Conservation (phyloP, 1,140 invertebrate genomes). For the Amphibalanus amphitrite region DNA sequence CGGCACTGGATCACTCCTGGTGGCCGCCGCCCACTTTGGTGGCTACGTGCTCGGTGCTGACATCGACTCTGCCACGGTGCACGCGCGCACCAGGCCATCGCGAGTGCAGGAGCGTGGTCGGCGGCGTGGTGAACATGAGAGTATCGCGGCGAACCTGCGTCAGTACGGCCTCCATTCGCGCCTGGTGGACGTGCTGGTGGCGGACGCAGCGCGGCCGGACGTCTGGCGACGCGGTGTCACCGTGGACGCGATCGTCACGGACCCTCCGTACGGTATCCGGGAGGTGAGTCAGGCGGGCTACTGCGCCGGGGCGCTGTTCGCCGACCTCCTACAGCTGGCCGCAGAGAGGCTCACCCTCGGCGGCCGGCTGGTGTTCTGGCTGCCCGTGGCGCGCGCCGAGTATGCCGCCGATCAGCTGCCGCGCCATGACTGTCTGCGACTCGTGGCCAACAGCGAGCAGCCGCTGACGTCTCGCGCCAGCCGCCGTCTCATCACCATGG, state of each 20-base stretch:
- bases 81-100: constrained; percentile 61
- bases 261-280: constrained; percentile 89
- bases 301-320: constrained; percentile 59
- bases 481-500: constrained; percentile 61
- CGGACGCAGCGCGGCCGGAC: constrained; percentile 55
- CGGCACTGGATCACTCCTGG: constrained; percentile 78
- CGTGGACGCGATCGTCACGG: constrained; percentile 80
- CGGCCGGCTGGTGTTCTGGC: constrained; percentile 75
- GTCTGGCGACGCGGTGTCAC: constrained; percentile 44
- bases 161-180: constrained; percentile 59
- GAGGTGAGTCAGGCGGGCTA: constrained; percentile 66
- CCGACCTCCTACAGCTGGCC: constrained; percentile 12
- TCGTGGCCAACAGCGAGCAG: constrained; percentile 75
- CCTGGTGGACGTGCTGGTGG: constrained; percentile 75
- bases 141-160: constrained; percentile 59
- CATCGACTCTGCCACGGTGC: constrained; percentile 83
- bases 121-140: constrained; percentile 59
- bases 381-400: constrained; percentile 61
- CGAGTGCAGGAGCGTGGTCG: constrained; percentile 25
- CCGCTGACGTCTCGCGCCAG: constrained; percentile 54
- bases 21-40: constrained; percentile 78
- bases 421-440: constrained; percentile 50
- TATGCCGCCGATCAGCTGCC: constrained; percentile 59
- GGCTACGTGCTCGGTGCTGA: constrained; percentile 77
- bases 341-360: constrained; percentile 33